Conservation (phyloP, 1,140 invertebrate species). For the Lanistes nyassanus region DNA sequence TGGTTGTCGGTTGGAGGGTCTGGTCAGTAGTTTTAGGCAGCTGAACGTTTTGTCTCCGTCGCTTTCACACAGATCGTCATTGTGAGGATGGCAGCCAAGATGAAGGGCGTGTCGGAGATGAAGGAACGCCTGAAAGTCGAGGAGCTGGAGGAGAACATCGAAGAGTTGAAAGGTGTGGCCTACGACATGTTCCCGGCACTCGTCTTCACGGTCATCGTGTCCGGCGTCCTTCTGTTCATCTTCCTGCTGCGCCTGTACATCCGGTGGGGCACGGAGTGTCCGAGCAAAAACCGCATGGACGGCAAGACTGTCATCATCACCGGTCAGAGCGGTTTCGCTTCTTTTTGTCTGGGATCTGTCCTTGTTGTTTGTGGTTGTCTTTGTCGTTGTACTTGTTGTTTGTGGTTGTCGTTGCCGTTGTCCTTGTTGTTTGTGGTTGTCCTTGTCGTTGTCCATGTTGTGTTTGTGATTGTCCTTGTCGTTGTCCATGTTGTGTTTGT, state of each 20-base stretch:
- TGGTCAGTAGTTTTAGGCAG: too few relatives aligned
- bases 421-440: neutral
- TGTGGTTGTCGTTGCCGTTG: neutral
- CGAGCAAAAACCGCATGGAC: conserved; percentile 48
- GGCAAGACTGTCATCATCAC: conserved; percentile 61
- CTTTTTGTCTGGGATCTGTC: neutral
- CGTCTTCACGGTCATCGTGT: conserved; percentile 39
- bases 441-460: too few relatives aligned
- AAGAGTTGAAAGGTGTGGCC: conserved; percentile 36
- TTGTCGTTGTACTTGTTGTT: neutral
- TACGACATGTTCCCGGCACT: conserved; percentile 40
- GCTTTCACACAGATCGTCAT: too few relatives aligned
- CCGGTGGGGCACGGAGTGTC: conserved; percentile 43
- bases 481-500: too few relatives aligned
- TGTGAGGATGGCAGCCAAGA: too few relatives aligned
- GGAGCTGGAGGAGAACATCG: conserved; percentile 44
- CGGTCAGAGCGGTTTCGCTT: conserved; percentile 35
- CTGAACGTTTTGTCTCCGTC: too few relatives aligned
- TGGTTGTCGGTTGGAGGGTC: too few relatives aligned
- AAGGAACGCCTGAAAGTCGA: conserved; percentile 38
- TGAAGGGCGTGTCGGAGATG: conserved; percentile 14
- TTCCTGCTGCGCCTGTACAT: conserved; percentile 53
- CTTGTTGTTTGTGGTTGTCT: neutral
- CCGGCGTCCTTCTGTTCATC: conserved; percentile 42
- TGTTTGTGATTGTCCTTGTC: too few relatives aligned